Percentiles rank a stretch among this genome's conserved stretches.
These are phyloP conservation scores for Beaufortia kweichowensis DNA, from an alignment of 2,113 vertebrate genomes.

Conservation along the genomic window DNA sequence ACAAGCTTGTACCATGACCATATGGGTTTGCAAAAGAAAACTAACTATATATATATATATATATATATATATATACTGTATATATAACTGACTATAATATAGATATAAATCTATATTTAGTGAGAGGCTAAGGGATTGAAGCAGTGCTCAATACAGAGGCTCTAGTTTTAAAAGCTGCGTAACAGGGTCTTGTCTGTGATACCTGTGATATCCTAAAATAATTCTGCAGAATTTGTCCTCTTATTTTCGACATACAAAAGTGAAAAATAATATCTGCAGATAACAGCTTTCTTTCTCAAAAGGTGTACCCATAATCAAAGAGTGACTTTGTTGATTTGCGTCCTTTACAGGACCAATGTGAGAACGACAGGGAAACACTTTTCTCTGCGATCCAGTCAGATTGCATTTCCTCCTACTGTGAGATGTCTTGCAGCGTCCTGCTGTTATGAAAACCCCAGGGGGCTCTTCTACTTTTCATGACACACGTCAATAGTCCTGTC, in stretches of 20 bases:
- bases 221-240: neutral
- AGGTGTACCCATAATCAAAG: neutral
- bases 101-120: no score
- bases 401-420: slow-evolving; percentile 20
- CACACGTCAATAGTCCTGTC: slow-evolving; percentile 28
- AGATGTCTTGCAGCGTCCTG: slow-evolving; percentile 15
- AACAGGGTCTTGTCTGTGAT: no score
- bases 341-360: slow-evolving; percentile 16
- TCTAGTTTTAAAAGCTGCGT: neutral
- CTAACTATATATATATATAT: no score
- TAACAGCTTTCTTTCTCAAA: slow-evolving; percentile 10
- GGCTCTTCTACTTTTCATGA: neutral
- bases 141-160: no score
- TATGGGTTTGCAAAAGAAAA: no score
- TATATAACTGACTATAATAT: no score
- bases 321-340: slow-evolving; percentile 6
- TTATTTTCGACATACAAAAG: neutral
- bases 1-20: no score
- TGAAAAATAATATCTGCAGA: slow-evolving; percentile 2
- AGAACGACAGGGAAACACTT: slow-evolving; percentile 33
- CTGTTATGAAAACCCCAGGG: slow-evolving; percentile 26
- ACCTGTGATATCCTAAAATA: neutral
- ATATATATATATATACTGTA: no score
- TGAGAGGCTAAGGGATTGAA: no score
- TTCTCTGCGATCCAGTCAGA: slow-evolving; percentile 34